Evolutionary conservation across 2,113 vertebrate genomes (phyloP), one percentile per base, ranked within the genome.

Genomic region (Myiopsitta monachus): DNA sequence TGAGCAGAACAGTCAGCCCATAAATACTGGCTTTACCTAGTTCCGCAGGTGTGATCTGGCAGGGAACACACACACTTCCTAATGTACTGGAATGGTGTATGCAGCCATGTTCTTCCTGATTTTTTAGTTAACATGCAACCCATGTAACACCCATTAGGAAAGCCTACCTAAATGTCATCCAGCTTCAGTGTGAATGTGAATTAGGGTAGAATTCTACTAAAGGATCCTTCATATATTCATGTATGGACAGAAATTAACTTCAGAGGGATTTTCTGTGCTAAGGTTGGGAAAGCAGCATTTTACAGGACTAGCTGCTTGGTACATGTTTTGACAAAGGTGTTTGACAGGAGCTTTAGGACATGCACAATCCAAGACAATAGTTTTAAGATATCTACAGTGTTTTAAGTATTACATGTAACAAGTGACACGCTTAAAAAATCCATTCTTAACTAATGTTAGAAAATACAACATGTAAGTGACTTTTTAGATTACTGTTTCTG

Each of bases 21-120:
- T 23, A 38, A 74, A 41, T 8, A 18, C 41, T 14, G 46, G n/a
- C 16, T 51, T 83, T 64, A 33, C 24, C 11, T 2, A 31, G 7
- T 33, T 17, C 61, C 68, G 74, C 69, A 78, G 44, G 10, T 33
- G 8, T 4, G 21, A 7, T 14, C 36, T 62, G 61, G 6, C 8
- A 41, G 24, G 33, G 46, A 39, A 1, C n/a, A 28, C 10, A 18
- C 12, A 9, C 18, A 6, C 27, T 66, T 67, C 36, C 19, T 33
- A 3, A 16, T 1, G 26, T 3, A 13, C n/a, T 23, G 70, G 59
- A 39, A 38, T 38, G 2, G 12, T 0, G 0, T 27, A 22, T 31
- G 33, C 15, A 51, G 23, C 9, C 30, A 4, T 4, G 7, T 19
- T 54, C 38, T 63, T 59, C 30, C 41, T 26, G 18, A 31, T 46